A percentile compares a stretch with the other conserved stretches of the same genome.
These are phyloP conservation scores for Eptesicus fuscus DNA, from an alignment of 2,113 vertebrate species.

Conservation along the genomic window DNA sequence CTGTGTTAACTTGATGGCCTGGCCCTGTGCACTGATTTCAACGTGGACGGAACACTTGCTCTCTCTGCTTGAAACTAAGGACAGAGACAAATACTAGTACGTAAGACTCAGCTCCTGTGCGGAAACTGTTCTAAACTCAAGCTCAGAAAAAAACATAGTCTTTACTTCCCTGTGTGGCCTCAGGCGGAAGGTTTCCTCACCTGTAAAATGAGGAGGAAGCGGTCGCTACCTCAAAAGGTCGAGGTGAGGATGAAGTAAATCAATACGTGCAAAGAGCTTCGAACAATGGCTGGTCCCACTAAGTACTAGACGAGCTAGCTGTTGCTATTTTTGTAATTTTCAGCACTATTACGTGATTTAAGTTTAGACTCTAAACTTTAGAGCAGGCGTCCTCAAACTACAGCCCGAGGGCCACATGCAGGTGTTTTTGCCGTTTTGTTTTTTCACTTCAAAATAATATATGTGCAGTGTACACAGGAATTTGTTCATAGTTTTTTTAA, in stretches of 20 bases:
- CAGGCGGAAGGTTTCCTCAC: background rate
- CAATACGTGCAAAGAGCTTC: background rate
- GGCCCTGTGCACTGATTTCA: background rate
- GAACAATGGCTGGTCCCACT: background rate
- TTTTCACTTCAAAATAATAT: too few relatives aligned
- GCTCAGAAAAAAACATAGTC: background rate
- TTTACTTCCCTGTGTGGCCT: background rate
- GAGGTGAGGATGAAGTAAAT: background rate
- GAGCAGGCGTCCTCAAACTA: too few relatives aligned
- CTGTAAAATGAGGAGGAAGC: background rate
- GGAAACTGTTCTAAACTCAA: background rate
- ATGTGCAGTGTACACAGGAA: too few relatives aligned
- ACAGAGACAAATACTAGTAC: background rate
- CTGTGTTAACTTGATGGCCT: background rate
- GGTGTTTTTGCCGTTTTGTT: too few relatives aligned
- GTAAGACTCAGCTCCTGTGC: background rate
- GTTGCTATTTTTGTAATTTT: background rate
- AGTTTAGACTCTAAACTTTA: background rate
- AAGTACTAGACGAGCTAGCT: background rate
- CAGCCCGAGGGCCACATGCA: too few relatives aligned
- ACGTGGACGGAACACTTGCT: background rate
- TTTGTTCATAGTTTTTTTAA: too few relatives aligned
- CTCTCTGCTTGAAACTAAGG: background rate
- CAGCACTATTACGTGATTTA: background rate
- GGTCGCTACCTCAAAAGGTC: background rate